phyloP scores from a whole-genome alignment of 2,888 invertebrate genomes.

The Cataglyphis livida region DNA sequence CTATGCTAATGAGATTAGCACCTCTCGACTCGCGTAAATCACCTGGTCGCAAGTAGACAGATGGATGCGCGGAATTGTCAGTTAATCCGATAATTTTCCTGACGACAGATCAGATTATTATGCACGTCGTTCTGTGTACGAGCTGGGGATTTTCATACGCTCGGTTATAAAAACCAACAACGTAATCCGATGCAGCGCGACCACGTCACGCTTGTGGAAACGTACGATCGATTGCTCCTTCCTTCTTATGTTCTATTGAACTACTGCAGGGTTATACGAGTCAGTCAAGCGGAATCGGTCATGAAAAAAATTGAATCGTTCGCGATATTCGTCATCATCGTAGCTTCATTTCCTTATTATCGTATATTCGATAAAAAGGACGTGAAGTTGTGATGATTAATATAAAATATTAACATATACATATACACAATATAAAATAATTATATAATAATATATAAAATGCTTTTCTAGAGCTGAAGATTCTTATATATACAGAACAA shows the following conservation, averaged over 20 bases:
- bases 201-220: conserved; percentile 47
- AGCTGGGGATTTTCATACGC: conserved; percentile 38
- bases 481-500: conserved; percentile 35
- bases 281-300: conserved; percentile 18
- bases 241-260: background rate
- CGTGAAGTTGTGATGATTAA: no score
- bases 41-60: conserved; percentile 16
- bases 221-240: conserved; percentile 20
- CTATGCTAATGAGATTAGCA: conserved; percentile 67
- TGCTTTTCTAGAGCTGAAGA: conserved; percentile 27
- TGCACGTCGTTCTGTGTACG: conserved; percentile 15
- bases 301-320: conserved; percentile 17
- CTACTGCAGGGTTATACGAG: background rate
- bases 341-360: background rate
- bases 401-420: background rate
- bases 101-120: conserved; percentile 49
- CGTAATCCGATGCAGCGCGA: conserved; percentile 33
- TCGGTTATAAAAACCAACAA: conserved; percentile 44
- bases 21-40: background rate
- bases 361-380: background rate
- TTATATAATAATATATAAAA: background rate
- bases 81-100: conserved; percentile 19
- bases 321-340: background rate
- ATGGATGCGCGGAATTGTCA: conserved; percentile 30
- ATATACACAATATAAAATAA: background rate